Evolutionary conservation across 1,140 invertebrate genomes (phyloP).

Genomic region (Stenopsyche tienmushanensis): DNA sequence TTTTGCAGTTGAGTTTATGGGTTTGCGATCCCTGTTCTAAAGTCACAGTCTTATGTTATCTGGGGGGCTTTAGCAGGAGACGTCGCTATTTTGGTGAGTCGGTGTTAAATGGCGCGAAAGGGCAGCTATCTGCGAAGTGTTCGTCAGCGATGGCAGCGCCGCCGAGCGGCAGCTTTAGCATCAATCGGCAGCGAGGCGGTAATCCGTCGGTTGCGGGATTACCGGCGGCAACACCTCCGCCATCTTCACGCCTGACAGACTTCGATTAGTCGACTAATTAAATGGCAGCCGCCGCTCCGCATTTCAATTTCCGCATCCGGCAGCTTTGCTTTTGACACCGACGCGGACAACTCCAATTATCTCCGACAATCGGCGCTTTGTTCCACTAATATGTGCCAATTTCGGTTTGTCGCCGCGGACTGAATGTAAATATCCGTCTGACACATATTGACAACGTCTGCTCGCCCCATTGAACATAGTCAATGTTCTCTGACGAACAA

Average conservation of each 20-base stretch:
- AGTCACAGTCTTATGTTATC: not conserved
- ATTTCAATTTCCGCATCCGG: constrained; percentile 31
- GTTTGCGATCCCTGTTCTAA: not conserved
- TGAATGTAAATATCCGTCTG: constrained; percentile 6
- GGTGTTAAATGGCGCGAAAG: constrained; percentile 38
- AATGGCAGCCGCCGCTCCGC: constrained; percentile 10
- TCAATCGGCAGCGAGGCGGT: no score
- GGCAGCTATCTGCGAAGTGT: constrained; percentile 34
- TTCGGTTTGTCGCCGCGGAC: constrained; percentile 6
- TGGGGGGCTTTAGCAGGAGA: not conserved
- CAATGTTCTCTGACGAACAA: no score
- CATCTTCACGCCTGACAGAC: no score
- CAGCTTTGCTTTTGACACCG: no score
- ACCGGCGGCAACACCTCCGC: constrained; percentile 25
- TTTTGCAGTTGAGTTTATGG: no score
- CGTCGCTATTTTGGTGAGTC: no score
- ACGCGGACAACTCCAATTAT: no score
- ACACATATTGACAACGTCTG: no score
- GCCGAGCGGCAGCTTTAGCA: no score
- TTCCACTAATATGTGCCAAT: not conserved
- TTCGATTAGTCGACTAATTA: constrained; percentile 37
- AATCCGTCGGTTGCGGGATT: constrained; percentile 18
- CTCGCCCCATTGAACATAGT: no score
- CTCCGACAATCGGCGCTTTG: not conserved
- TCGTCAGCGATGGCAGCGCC: not conserved